Base-by-base conservation (phyloP, 1,140 invertebrate species). In the Drosophila sucinea region DNA sequence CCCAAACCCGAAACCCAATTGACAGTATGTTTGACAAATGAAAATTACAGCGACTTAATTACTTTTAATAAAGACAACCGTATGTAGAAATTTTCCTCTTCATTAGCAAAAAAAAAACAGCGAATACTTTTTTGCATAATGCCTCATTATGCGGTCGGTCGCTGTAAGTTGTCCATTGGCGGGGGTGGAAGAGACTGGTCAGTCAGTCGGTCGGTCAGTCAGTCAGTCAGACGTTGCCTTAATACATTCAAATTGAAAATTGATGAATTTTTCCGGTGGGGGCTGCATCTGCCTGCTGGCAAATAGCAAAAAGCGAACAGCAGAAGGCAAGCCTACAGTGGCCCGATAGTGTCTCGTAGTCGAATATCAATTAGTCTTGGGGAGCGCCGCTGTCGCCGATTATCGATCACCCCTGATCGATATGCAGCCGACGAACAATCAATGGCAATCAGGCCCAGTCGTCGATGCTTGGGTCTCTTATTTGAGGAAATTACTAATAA, bases 181-280 rank as follows among this genome's bases (percentile, higher is more conserved):
- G 27, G 38, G 25, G 69, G 63, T 40, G 27, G 27, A 29, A 17
- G 17, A 17, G 17, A 17, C 17, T 5, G 3, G 29, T 38, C 8
- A n/a, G 64, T 41, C 56, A 67, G 38, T 8, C 35, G 70, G 55
- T 55, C 33, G 5, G 40, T 7, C 40, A 29, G 60, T 38, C n/a
- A 11, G 27, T 47, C 7, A n/a, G 56, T 44, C 54, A 60, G 30
- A 8, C 40, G 56, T 58, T 72, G 87, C 86, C 87, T 90, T 90
- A 90, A 90, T 87, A 90, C 81, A 90, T 77, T 72, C 80, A 89
- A 90, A 90, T 90, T 90, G 89, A 79, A 90, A 81, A 90, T 87
- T 90, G 89, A 90, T 90, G 89, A 90, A 87, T 86, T 90, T 90
- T 87, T 90, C 89, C 89, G 89, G 89, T 90, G 61, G 61, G 51